phyloP scores from a whole-genome alignment of 2,113 vertebrate species.

The Eulemur macaco region DNA sequence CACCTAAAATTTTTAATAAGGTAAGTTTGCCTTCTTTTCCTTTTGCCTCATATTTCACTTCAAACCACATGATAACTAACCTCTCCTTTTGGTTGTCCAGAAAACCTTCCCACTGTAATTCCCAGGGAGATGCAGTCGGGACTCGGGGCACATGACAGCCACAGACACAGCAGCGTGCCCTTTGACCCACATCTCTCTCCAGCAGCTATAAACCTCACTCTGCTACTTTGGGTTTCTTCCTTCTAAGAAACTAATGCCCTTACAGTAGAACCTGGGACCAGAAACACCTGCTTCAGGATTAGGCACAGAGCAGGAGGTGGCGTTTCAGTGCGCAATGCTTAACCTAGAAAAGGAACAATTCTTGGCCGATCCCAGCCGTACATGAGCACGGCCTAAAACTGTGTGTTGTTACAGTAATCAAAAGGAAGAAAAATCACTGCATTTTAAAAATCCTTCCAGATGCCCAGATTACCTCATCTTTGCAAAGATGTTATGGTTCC shows the following conservation, averaged over 20 bases:
- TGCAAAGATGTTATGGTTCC: neutral
- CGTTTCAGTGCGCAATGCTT: rapidly evolving
- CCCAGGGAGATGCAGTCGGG: neutral
- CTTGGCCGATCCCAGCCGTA: neutral
- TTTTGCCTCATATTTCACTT: neutral
- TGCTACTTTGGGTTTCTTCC: neutral
- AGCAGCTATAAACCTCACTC: neutral
- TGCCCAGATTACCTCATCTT: neutral
- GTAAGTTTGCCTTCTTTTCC: neutral
- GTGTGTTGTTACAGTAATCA: neutral
- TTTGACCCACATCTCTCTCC: neutral
- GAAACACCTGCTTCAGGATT: neutral
- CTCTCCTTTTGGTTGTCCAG: neutral
- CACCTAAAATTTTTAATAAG: neutral
- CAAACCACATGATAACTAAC: neutral
- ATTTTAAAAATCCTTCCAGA: slow-evolving; percentile 45
- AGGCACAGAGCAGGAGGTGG: rapidly evolving
- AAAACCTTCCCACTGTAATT: neutral
- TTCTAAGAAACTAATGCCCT: neutral
- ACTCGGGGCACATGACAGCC: slow-evolving; percentile 82
- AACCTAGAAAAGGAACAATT: neutral
- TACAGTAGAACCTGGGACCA: neutral
- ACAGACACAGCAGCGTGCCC: slow-evolving; percentile 79
- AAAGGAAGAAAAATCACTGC: neutral
- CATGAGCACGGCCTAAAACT: neutral